These are phyloP conservation scores for Andinoacara biseriatus DNA, from an alignment of 2,113 vertebrate genomes.

Conservation along the genomic window DNA sequence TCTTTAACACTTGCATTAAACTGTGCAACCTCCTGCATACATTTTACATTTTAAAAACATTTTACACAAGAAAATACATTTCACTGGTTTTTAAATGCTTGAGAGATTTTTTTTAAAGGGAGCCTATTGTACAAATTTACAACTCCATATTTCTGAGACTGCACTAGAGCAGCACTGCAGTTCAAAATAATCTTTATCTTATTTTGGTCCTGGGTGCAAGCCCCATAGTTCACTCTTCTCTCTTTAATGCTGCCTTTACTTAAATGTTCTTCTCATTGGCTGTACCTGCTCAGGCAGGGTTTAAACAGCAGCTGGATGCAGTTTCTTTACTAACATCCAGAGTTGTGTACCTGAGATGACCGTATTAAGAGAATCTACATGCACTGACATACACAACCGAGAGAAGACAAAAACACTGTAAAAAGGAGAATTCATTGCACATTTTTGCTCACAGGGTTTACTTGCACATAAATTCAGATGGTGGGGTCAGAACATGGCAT, in stretches of 20 bases:
- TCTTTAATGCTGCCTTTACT: background rate
- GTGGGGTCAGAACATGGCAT: fast-evolving
- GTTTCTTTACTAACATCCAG: background rate
- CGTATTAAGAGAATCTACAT: background rate
- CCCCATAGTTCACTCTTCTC: background rate
- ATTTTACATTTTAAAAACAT: background rate
- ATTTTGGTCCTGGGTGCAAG: no score
- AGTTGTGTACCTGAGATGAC: background rate
- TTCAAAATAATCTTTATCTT: background rate
- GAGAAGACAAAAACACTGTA: background rate
- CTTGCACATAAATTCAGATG: conserved; percentile 44
- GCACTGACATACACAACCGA: background rate
- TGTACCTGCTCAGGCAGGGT: background rate
- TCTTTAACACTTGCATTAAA: background rate
- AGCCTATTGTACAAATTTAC: fast-evolving
- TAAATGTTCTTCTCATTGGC: background rate
- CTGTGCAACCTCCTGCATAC: background rate
- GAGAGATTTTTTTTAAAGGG: background rate
- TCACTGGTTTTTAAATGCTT: background rate
- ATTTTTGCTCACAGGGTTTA: background rate
- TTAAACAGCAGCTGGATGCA: fast-evolving
- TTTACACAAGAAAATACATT: background rate
- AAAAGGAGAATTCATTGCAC: background rate
- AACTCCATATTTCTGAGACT: background rate
- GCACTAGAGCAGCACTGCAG: background rate